A percentile compares a stretch with the other conserved stretches of the same genome.
Conservation (phyloP, 2,888 invertebrate species). For the Epistrophella euchroma region DNA sequence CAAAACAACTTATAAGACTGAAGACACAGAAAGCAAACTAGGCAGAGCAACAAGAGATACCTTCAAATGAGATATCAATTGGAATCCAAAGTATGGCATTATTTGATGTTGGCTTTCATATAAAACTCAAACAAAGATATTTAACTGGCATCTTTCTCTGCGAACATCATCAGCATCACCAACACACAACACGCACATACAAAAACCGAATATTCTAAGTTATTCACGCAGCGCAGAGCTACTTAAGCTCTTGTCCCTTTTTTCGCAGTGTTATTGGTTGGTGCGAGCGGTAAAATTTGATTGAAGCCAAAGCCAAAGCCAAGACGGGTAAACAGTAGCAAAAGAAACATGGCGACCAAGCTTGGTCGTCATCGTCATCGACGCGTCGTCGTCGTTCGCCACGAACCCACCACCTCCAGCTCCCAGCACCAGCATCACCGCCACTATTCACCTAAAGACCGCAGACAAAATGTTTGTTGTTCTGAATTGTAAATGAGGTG, state of each 20-base stretch:
- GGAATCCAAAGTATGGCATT: constrained; percentile 78
- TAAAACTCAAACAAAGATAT: constrained; percentile 74
- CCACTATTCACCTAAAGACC: constrained; percentile 69
- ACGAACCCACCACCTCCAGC: not conserved
- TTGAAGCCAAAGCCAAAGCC: constrained; percentile 58
- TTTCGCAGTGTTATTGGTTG: not conserved
- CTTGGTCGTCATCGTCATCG: not conserved
- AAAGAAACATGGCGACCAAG: constrained; percentile 55
- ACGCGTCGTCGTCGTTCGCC: not conserved
- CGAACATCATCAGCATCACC: constrained; percentile 10
- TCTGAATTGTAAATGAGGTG: constrained; percentile 76
- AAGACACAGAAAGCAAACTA: not conserved
- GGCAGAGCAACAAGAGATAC: constrained; percentile 50
- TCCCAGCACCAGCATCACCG: constrained; percentile 10
- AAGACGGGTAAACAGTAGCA: constrained; percentile 35
- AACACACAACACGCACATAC: not conserved
- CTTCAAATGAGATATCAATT: constrained; percentile 78
- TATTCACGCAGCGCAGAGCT: constrained; percentile 52
- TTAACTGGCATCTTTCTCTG: constrained; percentile 46
- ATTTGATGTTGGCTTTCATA: constrained; percentile 76
- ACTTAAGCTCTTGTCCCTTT: not conserved
- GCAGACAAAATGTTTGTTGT: constrained; percentile 73
- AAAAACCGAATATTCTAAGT: constrained; percentile 67
- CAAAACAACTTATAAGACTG: not conserved
- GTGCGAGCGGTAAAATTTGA: constrained; percentile 63